These are phyloP conservation scores for Ichneumoninae sp. DNA, from an alignment of 2,888 invertebrate genomes.

Conservation along the genomic window DNA sequence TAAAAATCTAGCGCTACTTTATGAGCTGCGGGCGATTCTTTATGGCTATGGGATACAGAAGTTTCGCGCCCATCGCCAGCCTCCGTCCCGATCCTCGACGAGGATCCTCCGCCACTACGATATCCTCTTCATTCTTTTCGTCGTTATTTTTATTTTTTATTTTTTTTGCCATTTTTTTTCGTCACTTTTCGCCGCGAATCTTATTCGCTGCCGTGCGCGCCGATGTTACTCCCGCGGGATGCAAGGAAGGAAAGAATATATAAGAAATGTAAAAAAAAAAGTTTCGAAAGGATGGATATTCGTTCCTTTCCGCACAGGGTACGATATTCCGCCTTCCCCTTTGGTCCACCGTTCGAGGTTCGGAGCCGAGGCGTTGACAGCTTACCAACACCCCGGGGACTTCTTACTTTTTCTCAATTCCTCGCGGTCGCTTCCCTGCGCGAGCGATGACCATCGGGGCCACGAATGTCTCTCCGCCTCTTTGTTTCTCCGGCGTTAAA, in stretches of 20 bases:
- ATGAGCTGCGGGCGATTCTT: constrained; percentile 84
- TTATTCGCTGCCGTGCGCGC: constrained; percentile 28
- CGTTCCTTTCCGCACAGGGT: constrained; percentile 31
- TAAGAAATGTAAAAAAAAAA: constrained; percentile 15
- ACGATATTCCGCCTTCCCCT: constrained; percentile 40
- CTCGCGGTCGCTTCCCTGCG: constrained; percentile 20
- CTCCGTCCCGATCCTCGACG: constrained; percentile 56
- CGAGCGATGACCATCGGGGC: constrained; percentile 63
- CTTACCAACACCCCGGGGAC: constrained; percentile 45
- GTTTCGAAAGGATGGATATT: constrained; percentile 41
- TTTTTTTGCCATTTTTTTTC: constrained; percentile 24
- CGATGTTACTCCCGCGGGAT: constrained; percentile 39
- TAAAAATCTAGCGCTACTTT: constrained; percentile 83
- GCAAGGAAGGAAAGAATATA: constrained; percentile 34
- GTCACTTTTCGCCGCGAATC: constrained; percentile 11
- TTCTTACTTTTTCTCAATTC: constrained; percentile 37
- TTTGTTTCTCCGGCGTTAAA: constrained; percentile 42
- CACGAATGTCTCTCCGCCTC: constrained; percentile 41
- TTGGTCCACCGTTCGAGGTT: constrained; percentile 46
- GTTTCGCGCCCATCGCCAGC: constrained; percentile 67
- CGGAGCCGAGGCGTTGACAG: constrained; percentile 65
- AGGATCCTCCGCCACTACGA: constrained; percentile 43
- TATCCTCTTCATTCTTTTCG: constrained; percentile 46
- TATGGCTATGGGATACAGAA: constrained; percentile 75
- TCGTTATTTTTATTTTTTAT: constrained; percentile 23